Evolutionary conservation across 2,888 invertebrate species (phyloP), one percentile per base, ranked within the genome.

Genomic region (Sisyra nigra): DNA sequence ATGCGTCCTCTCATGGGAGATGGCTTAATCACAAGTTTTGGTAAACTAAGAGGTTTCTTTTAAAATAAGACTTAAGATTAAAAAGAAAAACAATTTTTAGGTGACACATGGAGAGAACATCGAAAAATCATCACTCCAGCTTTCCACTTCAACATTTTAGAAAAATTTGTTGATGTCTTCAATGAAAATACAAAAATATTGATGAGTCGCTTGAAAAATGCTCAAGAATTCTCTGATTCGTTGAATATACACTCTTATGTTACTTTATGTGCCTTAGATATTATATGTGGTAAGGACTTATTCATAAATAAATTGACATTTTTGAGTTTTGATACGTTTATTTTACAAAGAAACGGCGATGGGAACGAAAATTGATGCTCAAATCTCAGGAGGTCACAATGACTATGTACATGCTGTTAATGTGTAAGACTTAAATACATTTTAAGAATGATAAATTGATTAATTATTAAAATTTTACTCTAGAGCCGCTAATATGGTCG

Each of bases 141-240:
- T 0, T 86, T 84, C 58, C 85, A 86, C 59, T 84, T 83, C 55
- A 76, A 76, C 53, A 81, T 84, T 46, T 58, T 85, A 42, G 76
- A 81, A 53, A 72, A 78, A 50, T 84, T 82, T 57, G 57, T 80
- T 6, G 72, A 74, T 6, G 70, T 79, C 0, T 83, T 85, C 54
- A 73, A 80, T 51, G 70, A 70, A 45, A 76, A 80, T 47, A 66
- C 72, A 13, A 58, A 62, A 33, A 62, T 74, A 13, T 61, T 85
- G 44, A 57, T 72, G 0, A 56, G 69, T 1, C 72, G 73, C 50
- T 56, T 84, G 17, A 54, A 54, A 24, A 40, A 50, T 14, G 35
- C 14, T 13, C 51, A 57, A 45, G 57, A 59, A 1, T 51, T 59
- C 17, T 63, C 61, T 24, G 67, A 62, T 45, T 52, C 57, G 3